Evolutionary conservation across 2,888 invertebrate genomes (phyloP).

Genomic region (Agrochola circellaris): DNA sequence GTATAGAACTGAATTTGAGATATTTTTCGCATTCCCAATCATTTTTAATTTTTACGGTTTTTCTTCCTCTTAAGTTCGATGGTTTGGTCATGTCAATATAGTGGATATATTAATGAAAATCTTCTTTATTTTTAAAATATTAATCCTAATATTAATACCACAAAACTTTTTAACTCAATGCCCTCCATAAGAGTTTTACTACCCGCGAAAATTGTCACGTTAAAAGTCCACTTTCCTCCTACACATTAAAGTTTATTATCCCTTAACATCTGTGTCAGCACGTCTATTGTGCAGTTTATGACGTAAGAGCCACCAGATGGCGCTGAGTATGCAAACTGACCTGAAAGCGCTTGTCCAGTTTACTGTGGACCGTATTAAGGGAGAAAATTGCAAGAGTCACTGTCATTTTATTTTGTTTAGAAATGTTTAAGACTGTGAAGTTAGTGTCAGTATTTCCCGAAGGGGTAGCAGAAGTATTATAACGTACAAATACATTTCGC

Average conservation of each 20-base stretch:
- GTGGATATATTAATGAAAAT: not conserved
- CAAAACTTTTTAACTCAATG: conserved; percentile 19
- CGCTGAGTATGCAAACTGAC: conserved; percentile 35
- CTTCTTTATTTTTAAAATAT: not conserved
- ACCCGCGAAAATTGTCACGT: conserved; percentile 16
- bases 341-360: conserved; percentile 27
- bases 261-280: not conserved
- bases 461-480: not conserved
- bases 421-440: not conserved
- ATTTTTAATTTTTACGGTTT: not conserved
- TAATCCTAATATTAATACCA: not conserved
- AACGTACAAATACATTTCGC: not conserved
- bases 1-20: not conserved
- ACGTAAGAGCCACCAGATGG: conserved; percentile 44
- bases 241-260: conserved; percentile 28
- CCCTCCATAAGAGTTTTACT: conserved; percentile 24
- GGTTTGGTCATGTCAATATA: not conserved
- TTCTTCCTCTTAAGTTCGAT: not conserved
- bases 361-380: conserved; percentile 28
- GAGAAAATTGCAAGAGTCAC: conserved; percentile 9
- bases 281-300: conserved; percentile 39
- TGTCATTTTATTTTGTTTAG: not conserved
- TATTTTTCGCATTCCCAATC: not conserved
- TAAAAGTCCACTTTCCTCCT: not conserved
- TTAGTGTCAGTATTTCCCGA: no score